These are phyloP conservation scores for Amblyornis subalaris DNA, from an alignment of 2,113 vertebrate species.

Conservation along the genomic window DNA sequence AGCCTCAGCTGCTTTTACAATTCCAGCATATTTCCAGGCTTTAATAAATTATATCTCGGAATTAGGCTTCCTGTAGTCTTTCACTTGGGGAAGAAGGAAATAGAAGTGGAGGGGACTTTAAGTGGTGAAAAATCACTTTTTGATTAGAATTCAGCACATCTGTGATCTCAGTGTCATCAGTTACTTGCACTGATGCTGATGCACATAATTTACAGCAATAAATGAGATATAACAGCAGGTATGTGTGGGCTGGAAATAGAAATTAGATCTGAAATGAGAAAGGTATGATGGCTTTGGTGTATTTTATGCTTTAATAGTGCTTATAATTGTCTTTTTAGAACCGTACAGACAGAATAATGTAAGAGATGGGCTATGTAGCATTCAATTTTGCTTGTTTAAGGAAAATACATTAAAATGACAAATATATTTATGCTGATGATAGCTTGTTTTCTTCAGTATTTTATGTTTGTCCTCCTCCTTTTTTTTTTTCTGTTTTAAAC, in stretches of 20 bases:
- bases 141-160: slow-evolving; percentile 4
- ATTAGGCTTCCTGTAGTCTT: neutral
- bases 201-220: neutral
- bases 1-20: neutral
- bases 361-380: neutral
- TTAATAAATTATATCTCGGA: neutral
- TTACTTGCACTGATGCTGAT: neutral
- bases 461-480: neutral
- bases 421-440: neutral
- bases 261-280: neutral
- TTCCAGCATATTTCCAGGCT: neutral
- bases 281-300: neutral
- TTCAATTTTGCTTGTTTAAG: neutral
- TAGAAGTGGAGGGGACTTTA: neutral
- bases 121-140: neutral
- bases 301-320: neutral
- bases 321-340: neutral
- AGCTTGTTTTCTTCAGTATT: slow-evolving; percentile 17
- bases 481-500: neutral
- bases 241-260: neutral
- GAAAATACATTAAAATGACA: neutral
- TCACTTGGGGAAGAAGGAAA: neutral
- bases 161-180: neutral
- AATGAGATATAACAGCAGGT: slow-evolving; percentile 15
- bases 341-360: neutral